Base-by-base conservation (phyloP, 2,797 vertebrate genomes). In the Toxotes lorentzi region DNA sequence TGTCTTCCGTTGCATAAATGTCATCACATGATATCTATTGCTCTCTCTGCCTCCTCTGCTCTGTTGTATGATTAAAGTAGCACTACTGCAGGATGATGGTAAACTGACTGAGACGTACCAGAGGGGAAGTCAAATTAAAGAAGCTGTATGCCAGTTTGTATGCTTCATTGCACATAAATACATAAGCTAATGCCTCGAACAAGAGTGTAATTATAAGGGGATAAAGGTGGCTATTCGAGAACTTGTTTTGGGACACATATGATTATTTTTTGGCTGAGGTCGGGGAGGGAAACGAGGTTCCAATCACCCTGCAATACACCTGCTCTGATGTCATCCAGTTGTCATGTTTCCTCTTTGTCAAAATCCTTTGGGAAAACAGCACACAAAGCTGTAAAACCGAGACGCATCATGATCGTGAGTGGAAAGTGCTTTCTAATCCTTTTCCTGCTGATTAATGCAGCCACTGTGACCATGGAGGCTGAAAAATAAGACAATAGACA, bases 321-420 rank as follows among this genome's bases (percentile, higher is more conserved):
- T 84, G 80, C 67, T 78, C 77, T 91, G 88, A 92, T 90, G 89
- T 91, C 88, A 91, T 91, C 81, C 76, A 85, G 91, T 88, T 88
- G 90, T 90, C 89, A 90, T 65, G 76, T 70, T 84, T 82, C 79
- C 76, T 82, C 60, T 68, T 82, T 76, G 58, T 82, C 62, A 58
- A 82, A 89, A 64, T 79, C 84, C 79, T 47, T 66, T 8, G 76
- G 78, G 80, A 91, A 72, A 30, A 6, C 21, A 19, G 40, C 40
- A 16, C 41, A 23, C 53, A 59, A 27, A 54, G 62, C 83, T 69
- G 40, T 84, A 73, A 83, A 84, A 73, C 83, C 81, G 59, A 13
- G 57, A 86, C 81, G 78, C 81, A 84, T 86, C 71, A 65, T 34
- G 68, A 77, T 62, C 62, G 23, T 40, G 68, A 87, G 74, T 80